Evolutionary conservation across 2,113 vertebrate genomes (phyloP).

Genomic region (Progne subis): DNA sequence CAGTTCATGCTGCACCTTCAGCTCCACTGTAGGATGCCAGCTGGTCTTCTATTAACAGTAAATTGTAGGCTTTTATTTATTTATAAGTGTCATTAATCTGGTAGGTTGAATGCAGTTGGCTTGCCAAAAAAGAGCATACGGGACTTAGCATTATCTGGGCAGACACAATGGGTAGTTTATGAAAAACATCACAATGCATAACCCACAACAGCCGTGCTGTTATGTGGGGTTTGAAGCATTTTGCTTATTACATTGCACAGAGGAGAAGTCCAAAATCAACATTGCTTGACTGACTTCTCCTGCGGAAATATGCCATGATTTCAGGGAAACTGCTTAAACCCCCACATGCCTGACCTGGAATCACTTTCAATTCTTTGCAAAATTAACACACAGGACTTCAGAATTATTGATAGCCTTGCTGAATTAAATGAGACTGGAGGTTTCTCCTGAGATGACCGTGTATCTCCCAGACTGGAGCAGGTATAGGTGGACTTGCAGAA

Average conservation of each 20-base stretch:
- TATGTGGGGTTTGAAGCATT: neutral
- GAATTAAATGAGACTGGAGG: neutral
- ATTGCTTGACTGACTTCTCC: neutral
- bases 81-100: conserved; percentile 54
- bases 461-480: neutral
- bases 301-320: neutral
- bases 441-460: accelerated
- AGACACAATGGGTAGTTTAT: neutral
- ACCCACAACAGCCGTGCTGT: neutral
- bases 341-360: neutral
- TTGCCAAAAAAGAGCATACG: neutral
- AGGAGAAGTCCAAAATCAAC: neutral
- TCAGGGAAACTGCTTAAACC: neutral
- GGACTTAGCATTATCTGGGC: neutral
- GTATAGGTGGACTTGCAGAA: neutral
- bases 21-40: conserved; percentile 12
- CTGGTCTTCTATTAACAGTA: conserved; percentile 54
- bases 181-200: neutral
- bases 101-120: neutral
- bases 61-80: conserved; percentile 57
- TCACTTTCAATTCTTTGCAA: neutral
- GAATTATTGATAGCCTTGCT: neutral
- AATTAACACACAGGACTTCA: neutral
- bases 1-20: conserved; percentile 24
- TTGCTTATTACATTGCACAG: neutral